Evolutionary conservation across 2,113 vertebrate species (phyloP), one percentile per base, ranked within the genome.

Genomic region (Nothobranchius furzeri): DNA sequence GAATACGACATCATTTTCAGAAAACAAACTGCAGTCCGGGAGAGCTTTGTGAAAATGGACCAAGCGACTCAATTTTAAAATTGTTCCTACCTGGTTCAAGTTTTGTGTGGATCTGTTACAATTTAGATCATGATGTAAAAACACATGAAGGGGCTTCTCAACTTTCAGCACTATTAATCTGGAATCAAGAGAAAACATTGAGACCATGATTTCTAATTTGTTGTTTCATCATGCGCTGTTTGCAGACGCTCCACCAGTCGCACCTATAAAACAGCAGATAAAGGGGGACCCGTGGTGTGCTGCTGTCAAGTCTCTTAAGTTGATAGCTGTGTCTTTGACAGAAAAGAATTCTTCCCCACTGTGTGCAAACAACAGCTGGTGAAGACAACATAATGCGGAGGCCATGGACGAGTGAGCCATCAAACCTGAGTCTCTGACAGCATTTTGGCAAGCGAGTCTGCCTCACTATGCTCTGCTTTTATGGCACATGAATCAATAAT

Each of bases 401-500:
- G 83, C 88, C 85, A 83, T 68, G 84, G 85, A 85, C 73, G 86
- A 90, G 86, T 89, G 85, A 91, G 86, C 87, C 87, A 84, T 90
- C 88, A 89, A 86, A 83, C 82, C 82, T 80, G 70, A 4, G 56
- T 70, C 71, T 76, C 68, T 87, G 87, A 89, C 90, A 87, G 85
- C 30, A 70, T 83, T 85, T 87, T 89, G 87, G 90, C 87, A 88
- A 83, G 74, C 79, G 70, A 88, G 78, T 74, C 87, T 76, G 87
- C 62, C 82, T 81, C 76, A 72, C 76, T 76, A 70, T 3, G 72
- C 56, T 78, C 67, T 49, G 73, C 71, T 74, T 86, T 80, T 86
- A 77, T 85, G 81, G 70, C 6, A 73, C 72, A 77, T 80, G 77
- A 85, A 86, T 87, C 82, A 78, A 87, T 73, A 87, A 79, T 86